phyloP scores from a whole-genome alignment of 2,113 vertebrate species.

The Agapornis roseicollis region DNA sequence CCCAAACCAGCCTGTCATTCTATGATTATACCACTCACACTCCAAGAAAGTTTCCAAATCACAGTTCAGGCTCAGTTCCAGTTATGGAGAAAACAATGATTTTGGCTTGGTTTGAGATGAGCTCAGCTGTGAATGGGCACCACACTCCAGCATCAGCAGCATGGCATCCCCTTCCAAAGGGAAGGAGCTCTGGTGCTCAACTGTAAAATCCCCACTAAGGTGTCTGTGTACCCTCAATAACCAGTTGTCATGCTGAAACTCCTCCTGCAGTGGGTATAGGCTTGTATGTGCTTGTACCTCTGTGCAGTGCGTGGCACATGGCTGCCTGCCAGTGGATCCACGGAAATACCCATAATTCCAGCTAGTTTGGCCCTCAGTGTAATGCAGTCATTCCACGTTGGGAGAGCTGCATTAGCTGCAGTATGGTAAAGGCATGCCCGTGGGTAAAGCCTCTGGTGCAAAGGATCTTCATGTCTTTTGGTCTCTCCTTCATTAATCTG shows the following conservation, averaged over 20 bases:
- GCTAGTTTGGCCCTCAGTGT: neutral
- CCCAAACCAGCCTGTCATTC: neutral
- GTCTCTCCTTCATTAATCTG: neutral
- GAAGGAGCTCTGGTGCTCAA: neutral
- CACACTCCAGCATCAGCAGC: fast-evolving
- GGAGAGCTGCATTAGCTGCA: neutral
- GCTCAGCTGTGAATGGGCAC: neutral
- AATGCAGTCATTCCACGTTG: fast-evolving
- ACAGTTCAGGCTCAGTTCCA: neutral
- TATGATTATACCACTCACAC: fast-evolving
- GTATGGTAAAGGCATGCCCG: neutral
- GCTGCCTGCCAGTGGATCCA: neutral
- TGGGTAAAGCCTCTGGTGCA: neutral
- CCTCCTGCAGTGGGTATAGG: neutral
- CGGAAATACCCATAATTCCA: neutral
- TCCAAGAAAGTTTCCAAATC: neutral
- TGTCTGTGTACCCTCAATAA: neutral
- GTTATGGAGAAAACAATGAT: neutral
- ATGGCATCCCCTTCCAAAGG: neutral
- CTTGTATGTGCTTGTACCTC: neutral
- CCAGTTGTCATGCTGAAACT: neutral
- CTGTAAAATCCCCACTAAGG: neutral
- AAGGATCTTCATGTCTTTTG: neutral
- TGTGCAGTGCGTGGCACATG: fast-evolving
- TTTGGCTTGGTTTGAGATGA: neutral